A percentile compares a stretch with the other conserved stretches of the same genome.
Conservation (phyloP, 2,888 invertebrate genomes). For the Didymodactylos carnosus region DNA sequence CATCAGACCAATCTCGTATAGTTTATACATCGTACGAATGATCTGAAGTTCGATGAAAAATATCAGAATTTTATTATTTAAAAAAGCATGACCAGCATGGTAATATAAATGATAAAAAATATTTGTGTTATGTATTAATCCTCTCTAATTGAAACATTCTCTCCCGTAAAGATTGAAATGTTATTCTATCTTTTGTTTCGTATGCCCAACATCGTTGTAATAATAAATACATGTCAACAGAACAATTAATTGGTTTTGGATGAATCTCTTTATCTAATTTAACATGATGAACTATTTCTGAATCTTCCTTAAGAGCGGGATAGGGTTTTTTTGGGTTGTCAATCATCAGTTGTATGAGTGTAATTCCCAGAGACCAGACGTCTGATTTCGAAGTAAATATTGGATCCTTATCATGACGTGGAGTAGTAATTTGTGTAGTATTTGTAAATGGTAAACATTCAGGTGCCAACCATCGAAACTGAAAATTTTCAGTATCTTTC, state of each 20-base stretch:
- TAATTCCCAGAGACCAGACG: conserved; percentile 11
- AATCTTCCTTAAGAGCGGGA: not conserved
- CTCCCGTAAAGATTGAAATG: not conserved
- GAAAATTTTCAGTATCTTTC: not conserved
- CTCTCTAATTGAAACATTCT: not conserved
- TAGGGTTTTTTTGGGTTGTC: not conserved
- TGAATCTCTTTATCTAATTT: not conserved
- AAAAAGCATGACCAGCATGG: no score
- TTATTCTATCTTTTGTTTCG: not conserved
- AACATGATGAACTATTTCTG: not conserved
- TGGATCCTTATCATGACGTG: no score
- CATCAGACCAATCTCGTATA: no score
- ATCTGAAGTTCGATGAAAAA: no score
- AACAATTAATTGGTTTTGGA: not conserved
- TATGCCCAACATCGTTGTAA: not conserved
- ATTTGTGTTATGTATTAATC: not conserved
- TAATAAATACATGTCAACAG: not conserved
- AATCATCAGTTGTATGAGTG: not conserved
- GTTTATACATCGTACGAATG: no score
- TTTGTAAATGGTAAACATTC: not conserved
- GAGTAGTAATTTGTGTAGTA: not conserved
- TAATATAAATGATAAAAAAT: not conserved
- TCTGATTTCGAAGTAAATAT: not conserved
- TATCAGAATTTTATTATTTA: no score
- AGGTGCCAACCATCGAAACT: not conserved